These are phyloP conservation scores for Cichlasoma orientale DNA, from an alignment of 2,797 vertebrate genomes.

Conservation along the genomic window DNA sequence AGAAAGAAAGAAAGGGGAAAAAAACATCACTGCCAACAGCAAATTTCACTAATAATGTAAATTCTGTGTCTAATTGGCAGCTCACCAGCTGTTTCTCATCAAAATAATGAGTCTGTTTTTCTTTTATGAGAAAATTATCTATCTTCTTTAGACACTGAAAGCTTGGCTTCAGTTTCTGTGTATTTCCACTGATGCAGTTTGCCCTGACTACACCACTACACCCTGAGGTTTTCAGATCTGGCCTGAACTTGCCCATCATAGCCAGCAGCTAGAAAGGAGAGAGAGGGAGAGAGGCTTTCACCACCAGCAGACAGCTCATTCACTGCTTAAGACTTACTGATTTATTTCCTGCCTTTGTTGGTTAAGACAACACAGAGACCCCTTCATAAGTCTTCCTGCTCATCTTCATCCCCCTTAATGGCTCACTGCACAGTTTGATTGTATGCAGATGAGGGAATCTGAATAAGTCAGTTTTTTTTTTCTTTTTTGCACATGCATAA, in stretches of 20 bases:
- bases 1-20: neutral
- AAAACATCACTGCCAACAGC: slow-evolving; percentile 64
- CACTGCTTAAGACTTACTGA: slow-evolving; percentile 49
- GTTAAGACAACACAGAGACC: slow-evolving; percentile 48
- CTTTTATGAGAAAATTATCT: slow-evolving; percentile 63
- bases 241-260: slow-evolving; percentile 19
- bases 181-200: slow-evolving; percentile 11
- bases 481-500: slow-evolving; percentile 53
- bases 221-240: slow-evolving; percentile 48
- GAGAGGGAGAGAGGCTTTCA: slow-evolving; percentile 13
- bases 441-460: slow-evolving; percentile 77
- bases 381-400: slow-evolving; percentile 49
- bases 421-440: slow-evolving; percentile 76
- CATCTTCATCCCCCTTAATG: slow-evolving; percentile 60
- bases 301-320: slow-evolving; percentile 34
- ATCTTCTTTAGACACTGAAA: slow-evolving; percentile 53
- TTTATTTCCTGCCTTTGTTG: slow-evolving; percentile 65
- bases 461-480: slow-evolving; percentile 61
- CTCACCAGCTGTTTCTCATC: slow-evolving; percentile 81
- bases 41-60: slow-evolving; percentile 80
- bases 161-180: slow-evolving; percentile 17
- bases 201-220: slow-evolving; percentile 1
- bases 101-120: slow-evolving; percentile 77
- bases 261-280: slow-evolving; percentile 16
- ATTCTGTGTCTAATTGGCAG: slow-evolving; percentile 77